A percentile compares a stretch with the other conserved stretches of the same genome.
Evolutionary conservation across 2,797 vertebrate species (phyloP).

Genomic region (Urocyon cinereoargenteus): DNA sequence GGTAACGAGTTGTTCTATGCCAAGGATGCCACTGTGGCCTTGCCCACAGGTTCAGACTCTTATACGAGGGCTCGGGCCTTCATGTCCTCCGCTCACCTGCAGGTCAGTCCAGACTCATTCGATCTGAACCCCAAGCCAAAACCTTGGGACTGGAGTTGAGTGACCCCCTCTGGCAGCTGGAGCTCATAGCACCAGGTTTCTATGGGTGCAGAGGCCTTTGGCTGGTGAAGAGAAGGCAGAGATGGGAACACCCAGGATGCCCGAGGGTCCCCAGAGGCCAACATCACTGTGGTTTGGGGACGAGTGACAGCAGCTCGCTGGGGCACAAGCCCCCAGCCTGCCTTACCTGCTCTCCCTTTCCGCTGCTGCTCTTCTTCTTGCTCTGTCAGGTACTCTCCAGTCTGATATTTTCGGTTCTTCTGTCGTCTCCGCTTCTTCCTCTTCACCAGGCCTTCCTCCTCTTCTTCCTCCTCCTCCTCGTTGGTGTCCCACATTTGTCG

Average conservation of each 20-base stretch:
- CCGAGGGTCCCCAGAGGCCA: background rate
- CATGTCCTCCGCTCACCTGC: background rate
- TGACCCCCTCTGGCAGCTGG: constrained; percentile 59
- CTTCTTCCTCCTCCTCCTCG: constrained; percentile 86
- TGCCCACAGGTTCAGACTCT: constrained; percentile 41
- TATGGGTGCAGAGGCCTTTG: constrained; percentile 33
- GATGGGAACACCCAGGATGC: background rate
- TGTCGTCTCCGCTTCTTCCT: constrained; percentile 95
- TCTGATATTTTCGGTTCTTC: constrained; percentile 97
- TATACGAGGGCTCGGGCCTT: constrained; percentile 25
- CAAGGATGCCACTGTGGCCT: background rate
- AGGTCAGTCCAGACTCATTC: constrained; percentile 31
- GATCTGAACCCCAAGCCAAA: constrained; percentile 54
- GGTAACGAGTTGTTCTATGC: constrained; percentile 11
- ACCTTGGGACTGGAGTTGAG: constrained; percentile 33
- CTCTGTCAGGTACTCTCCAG: constrained; percentile 96
- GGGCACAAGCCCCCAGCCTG: background rate
- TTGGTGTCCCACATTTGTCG: constrained; percentile 87
- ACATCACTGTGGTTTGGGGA: background rate
- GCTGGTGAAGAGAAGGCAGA: background rate
- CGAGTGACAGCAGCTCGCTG: background rate
- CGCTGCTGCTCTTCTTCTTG: constrained; percentile 91
- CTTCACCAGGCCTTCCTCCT: constrained; percentile 87
- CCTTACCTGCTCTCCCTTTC: constrained; percentile 89
- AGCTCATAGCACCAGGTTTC: constrained; percentile 35